Conservation (phyloP, 2,113 vertebrate genomes). For the Chinchilla lanigera region DNA sequence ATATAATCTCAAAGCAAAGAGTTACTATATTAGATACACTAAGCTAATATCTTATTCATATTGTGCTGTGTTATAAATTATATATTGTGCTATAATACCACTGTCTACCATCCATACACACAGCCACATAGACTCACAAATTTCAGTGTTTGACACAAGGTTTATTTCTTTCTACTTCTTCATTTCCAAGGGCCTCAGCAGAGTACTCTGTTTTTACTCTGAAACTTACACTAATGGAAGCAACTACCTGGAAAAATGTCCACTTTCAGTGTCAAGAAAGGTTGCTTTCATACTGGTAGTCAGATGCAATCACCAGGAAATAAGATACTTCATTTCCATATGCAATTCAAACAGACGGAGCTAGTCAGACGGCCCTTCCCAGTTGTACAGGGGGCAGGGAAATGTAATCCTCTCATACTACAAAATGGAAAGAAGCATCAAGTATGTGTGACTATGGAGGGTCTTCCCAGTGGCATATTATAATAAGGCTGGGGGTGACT, state of each 20-base stretch:
- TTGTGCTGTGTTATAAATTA: background rate
- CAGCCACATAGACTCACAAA: background rate
- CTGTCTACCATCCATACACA: background rate
- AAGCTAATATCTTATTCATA: background rate
- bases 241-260: background rate
- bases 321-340: background rate
- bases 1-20: background rate
- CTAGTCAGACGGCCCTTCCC: background rate
- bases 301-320: background rate
- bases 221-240: background rate
- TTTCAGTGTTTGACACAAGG: background rate
- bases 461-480: background rate
- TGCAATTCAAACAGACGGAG: background rate
- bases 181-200: background rate
- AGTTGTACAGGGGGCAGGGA: background rate
- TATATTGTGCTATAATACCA: background rate
- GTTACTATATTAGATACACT: background rate
- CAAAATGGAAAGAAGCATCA: background rate
- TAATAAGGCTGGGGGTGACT: background rate
- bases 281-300: background rate
- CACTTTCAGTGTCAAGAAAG: conserved; percentile 11
- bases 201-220: background rate
- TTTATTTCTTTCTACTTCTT: background rate
- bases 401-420: background rate
- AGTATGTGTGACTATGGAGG: background rate